phyloP scores from a whole-genome alignment of 2,888 invertebrate species.

The Eristalis tenax region DNA sequence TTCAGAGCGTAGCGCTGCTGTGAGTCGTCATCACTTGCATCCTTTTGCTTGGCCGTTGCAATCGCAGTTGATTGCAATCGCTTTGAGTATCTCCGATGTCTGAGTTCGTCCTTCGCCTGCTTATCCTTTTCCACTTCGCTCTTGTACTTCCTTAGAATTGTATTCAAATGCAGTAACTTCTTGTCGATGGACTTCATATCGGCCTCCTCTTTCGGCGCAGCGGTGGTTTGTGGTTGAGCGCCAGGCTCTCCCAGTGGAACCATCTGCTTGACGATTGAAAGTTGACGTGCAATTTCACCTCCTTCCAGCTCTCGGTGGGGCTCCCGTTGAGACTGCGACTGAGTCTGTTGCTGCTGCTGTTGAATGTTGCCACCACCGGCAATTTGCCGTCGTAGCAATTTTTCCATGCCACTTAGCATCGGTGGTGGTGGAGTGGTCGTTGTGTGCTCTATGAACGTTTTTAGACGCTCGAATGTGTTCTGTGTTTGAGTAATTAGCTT shows the following conservation, averaged over 20 bases:
- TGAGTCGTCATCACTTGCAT: not conserved
- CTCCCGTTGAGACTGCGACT: not conserved
- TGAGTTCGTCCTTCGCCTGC: not conserved
- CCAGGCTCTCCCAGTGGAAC: not conserved
- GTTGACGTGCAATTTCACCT: constrained; percentile 28
- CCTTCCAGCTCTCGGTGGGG: not conserved
- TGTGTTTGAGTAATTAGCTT: constrained; percentile 61
- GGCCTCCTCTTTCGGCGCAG: not conserved
- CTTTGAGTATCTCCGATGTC: constrained; percentile 47
- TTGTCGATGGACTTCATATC: constrained; percentile 38
- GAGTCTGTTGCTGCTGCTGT: not conserved
- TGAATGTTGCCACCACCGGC: not conserved
- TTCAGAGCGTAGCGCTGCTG: not conserved
- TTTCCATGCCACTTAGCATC: constrained; percentile 39
- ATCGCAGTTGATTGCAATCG: constrained; percentile 23
- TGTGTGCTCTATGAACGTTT: constrained; percentile 64
- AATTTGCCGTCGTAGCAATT: constrained; percentile 41
- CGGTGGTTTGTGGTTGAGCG: not conserved
- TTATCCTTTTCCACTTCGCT: constrained; percentile 6
- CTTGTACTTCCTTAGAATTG: constrained; percentile 10
- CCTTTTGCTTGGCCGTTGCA: not conserved
- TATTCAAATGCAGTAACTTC: constrained; percentile 24
- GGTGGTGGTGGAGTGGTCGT: constrained; percentile 53
- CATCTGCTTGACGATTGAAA: constrained; percentile 22
- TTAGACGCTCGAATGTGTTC: constrained; percentile 61